Base-by-base conservation (phyloP, 2,888 invertebrate species). In the Xylota sylvarum region DNA sequence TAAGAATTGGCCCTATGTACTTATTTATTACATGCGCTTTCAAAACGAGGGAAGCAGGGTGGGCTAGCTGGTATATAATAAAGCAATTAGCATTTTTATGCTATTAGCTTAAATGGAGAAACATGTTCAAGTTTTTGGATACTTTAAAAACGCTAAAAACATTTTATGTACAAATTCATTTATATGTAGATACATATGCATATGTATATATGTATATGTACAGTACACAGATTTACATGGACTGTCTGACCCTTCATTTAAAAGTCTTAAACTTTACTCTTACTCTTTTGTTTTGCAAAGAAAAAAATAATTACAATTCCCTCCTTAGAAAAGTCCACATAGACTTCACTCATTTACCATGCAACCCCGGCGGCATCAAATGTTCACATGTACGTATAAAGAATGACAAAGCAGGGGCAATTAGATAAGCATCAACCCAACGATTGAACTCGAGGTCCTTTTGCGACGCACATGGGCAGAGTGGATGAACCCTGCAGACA, bases 381-480 rank as follows among this genome's bases (percentile, higher is more conserved):
- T 23, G 50, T 37, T 52, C 35, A 58, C 14, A 65, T 23, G 32
- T n/a, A n/a, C n/a, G n/a, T 37, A 52, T 52, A 52, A 67, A 67
- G 35, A 67, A 67, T 35, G 50, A 23, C 67, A 50, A 52, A 67
- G 50, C 10, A 30, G 14, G 37, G 62, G 5, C 62, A 23, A 52
- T 62, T 73, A 62, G 50, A 62, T 62, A 73, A 62, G 52, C 40
- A 52, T 74, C 62, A 62, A 74, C 52, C 50, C 52, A 55, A 55
- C 52, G 62, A 74, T 74, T 74, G 52, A 74, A 64, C 62, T 55
- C 40, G 40, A 27, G n/a, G 50, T 62, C 60, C 37, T 40, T 50
- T 62, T 73, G 27, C 40, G 19, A 52, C 27, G 37, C 40, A 40
- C 23, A 43, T 10, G 43, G n/a, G 12, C 14, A 55, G 43, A 62